Evolutionary conservation across 2,888 invertebrate genomes (phyloP).

Genomic region (Monoplex corrugatus): DNA sequence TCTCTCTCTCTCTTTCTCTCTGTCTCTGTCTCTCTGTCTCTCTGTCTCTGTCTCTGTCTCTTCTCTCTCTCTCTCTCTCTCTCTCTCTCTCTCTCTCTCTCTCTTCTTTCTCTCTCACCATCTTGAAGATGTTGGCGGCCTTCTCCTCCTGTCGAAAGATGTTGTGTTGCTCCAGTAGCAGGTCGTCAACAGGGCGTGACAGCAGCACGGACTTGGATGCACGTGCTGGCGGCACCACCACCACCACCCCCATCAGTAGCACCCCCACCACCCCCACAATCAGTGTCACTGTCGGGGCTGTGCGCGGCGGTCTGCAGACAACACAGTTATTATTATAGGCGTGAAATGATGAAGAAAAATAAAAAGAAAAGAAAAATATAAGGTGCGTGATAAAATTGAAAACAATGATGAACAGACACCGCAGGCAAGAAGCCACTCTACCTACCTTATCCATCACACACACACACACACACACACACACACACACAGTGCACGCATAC

Average conservation of each 20-base stretch:
- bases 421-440: no score
- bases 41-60: not conserved
- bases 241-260: constrained; percentile 1
- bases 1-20: not conserved
- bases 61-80: constrained; percentile 19
- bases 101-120: constrained; percentile 59
- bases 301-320: not conserved
- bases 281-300: not conserved
- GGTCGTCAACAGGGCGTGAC: constrained; percentile 30
- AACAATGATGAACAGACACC: no score
- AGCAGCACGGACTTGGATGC: constrained; percentile 10
- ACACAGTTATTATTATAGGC: not conserved
- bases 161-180: constrained; percentile 62
- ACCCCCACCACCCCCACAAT: not conserved
- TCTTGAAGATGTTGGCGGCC: constrained; percentile 64
- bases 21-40: not conserved
- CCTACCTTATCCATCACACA: no score
- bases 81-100: constrained; percentile 5
- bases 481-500: no score
- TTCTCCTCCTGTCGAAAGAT: constrained; percentile 63
- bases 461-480: no score
- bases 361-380: no score
- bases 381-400: no score
- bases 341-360: not conserved
- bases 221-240: not conserved